phyloP scores from a whole-genome alignment of 2,797 vertebrate species.

The Lithobates sylvaticus region DNA sequence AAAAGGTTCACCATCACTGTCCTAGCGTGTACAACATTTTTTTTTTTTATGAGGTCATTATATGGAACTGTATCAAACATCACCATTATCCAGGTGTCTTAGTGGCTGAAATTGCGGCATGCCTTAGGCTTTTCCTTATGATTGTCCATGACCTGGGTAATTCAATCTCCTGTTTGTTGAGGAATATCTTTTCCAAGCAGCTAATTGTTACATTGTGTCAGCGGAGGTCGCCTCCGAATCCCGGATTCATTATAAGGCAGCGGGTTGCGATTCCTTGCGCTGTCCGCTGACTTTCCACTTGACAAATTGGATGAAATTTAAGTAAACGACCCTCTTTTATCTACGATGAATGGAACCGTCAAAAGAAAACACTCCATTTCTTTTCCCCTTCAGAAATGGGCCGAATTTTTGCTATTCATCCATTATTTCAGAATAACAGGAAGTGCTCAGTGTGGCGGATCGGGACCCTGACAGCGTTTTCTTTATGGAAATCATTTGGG shows the following conservation, averaged over 20 bases:
- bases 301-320: conserved; percentile 22
- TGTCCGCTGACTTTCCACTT: conserved; percentile 16
- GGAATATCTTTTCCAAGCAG: background rate
- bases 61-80: too few species aligned
- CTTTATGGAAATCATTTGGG: conserved; percentile 44
- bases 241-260: background rate
- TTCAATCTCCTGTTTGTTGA: background rate
- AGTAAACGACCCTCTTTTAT: conserved; percentile 32
- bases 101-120: too few species aligned
- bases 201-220: background rate
- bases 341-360: conserved; percentile 16
- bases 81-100: too few species aligned
- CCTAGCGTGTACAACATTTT: too few species aligned
- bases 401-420: conserved; percentile 17
- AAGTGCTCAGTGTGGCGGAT: background rate
- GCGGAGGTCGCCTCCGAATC: background rate
- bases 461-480: conserved; percentile 8
- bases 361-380: background rate
- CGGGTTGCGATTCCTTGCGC: background rate
- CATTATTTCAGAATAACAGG: conserved; percentile 20
- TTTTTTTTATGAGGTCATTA: too few species aligned
- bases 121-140: background rate
- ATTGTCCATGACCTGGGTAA: background rate
- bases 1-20: too few species aligned
- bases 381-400: background rate